These are phyloP conservation scores for Cetoscarus ocellatus DNA, from an alignment of 2,797 vertebrate species.

Conservation along the genomic window DNA sequence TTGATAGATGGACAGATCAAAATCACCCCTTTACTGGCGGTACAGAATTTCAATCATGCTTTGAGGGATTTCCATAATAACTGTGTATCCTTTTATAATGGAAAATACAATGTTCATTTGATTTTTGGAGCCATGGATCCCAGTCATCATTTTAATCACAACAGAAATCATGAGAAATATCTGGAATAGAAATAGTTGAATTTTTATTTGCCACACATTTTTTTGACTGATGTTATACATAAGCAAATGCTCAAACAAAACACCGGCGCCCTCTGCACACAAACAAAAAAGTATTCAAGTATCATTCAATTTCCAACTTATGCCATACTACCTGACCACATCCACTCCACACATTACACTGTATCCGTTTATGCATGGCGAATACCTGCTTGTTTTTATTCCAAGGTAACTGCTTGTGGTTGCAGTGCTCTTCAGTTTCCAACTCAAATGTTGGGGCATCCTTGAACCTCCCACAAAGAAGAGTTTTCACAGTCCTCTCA, in stretches of 20 bases:
- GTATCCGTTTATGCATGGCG: not conserved
- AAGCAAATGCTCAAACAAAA: not conserved
- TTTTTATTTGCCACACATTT: too few relatives aligned
- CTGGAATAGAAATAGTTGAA: too few relatives aligned
- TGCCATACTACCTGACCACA: not conserved
- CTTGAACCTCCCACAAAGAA: slow-evolving; percentile 34
- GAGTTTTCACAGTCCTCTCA: slow-evolving; percentile 2
- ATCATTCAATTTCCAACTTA: slow-evolving; percentile 1
- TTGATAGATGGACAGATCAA: too few relatives aligned
- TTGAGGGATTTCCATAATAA: too few relatives aligned
- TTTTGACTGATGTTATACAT: not conserved
- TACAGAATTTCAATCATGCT: too few relatives aligned
- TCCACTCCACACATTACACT: not conserved
- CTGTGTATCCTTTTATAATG: too few relatives aligned
- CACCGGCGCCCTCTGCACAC: not conserved
- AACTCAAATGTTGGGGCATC: slow-evolving; percentile 12
- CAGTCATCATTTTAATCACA: too few relatives aligned
- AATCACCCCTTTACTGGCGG: too few relatives aligned
- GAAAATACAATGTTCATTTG: too few relatives aligned
- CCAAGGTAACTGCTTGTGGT: not conserved
- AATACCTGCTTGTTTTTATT: not conserved
- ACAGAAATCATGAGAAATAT: too few relatives aligned
- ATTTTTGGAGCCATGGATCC: too few relatives aligned
- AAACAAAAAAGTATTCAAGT: not conserved
- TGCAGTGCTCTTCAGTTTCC: not conserved